These are phyloP conservation scores for Contarinia nasturtii DNA, from an alignment of 1,140 invertebrate species.

Conservation along the genomic window DNA sequence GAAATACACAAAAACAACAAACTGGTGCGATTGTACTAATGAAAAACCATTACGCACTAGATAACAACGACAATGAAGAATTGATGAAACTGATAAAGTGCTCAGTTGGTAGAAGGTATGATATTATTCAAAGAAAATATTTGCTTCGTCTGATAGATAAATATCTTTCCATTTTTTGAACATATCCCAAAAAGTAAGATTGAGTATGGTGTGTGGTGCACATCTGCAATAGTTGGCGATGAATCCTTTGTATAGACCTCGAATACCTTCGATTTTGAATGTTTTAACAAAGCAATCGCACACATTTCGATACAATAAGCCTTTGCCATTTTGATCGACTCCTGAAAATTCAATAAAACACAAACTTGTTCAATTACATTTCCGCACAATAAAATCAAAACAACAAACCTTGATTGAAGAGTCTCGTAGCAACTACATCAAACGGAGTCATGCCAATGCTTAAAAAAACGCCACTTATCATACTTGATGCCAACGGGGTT, in stretches of 20 bases:
- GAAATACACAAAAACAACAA: no score
- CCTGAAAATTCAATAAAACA: constrained; percentile 7
- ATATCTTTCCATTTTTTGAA: constrained; percentile 25
- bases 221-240: constrained; percentile 58
- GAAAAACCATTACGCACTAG: no score
- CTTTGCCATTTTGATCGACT: constrained; percentile 37
- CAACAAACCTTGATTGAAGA: constrained; percentile 59
- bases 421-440: constrained; percentile 63
- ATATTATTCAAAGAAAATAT: constrained; percentile 2
- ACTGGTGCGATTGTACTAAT: no score
- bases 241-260: constrained; percentile 66
- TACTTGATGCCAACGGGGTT: constrained; percentile 47
- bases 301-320: constrained; percentile 47
- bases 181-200: constrained; percentile 65
- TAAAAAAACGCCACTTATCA: constrained; percentile 54
- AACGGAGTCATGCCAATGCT: constrained; percentile 66
- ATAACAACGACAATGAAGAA: no score
- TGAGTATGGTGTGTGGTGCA: constrained; percentile 64
- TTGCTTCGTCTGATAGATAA: constrained; percentile 3
- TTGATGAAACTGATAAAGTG: no score
- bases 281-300: constrained; percentile 58
- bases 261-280: constrained; percentile 43
- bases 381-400: no score
- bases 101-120: no score
- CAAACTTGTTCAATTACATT: no score